These are phyloP conservation scores for Zygogramma bicolorata DNA, from an alignment of 2,888 invertebrate species.

Conservation along the genomic window DNA sequence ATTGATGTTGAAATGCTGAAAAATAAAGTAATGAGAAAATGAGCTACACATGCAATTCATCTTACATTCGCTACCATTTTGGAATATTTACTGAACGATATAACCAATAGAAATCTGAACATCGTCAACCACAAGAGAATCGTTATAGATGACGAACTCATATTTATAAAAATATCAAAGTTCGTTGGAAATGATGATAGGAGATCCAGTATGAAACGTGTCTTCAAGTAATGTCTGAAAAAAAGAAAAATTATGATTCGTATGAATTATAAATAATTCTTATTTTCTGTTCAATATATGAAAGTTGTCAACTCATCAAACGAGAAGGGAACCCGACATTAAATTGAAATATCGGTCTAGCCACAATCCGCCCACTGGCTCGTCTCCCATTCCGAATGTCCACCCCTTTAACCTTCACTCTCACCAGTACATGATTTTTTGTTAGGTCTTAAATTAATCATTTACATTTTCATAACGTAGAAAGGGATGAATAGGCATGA, in stretches of 20 bases:
- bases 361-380: too few species aligned
- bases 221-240: conserved; percentile 45
- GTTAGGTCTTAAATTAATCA: too few species aligned
- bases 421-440: too few species aligned
- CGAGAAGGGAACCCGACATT: too few species aligned
- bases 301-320: too few species aligned
- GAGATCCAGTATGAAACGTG: conserved; percentile 40
- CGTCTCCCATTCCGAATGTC: too few species aligned
- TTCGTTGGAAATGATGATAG: conserved; percentile 39
- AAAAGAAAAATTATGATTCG: background rate
- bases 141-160: conserved; percentile 10
- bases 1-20: conserved; percentile 51
- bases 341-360: too few species aligned
- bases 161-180: conserved; percentile 33
- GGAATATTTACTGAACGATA: conserved; percentile 42
- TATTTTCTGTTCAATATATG: too few species aligned
- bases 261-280: too few species aligned
- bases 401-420: too few species aligned
- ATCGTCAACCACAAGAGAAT: conserved; percentile 34
- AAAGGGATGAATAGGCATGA: too few species aligned
- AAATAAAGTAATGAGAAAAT: background rate
- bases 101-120: conserved; percentile 41
- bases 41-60: background rate
- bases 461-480: too few species aligned
- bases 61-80: conserved; percentile 48